A percentile compares a stretch with the other conserved stretches of the same genome.
These are phyloP conservation scores for Drosophila atripex DNA, from an alignment of 2,888 invertebrate genomes.

Conservation along the genomic window DNA sequence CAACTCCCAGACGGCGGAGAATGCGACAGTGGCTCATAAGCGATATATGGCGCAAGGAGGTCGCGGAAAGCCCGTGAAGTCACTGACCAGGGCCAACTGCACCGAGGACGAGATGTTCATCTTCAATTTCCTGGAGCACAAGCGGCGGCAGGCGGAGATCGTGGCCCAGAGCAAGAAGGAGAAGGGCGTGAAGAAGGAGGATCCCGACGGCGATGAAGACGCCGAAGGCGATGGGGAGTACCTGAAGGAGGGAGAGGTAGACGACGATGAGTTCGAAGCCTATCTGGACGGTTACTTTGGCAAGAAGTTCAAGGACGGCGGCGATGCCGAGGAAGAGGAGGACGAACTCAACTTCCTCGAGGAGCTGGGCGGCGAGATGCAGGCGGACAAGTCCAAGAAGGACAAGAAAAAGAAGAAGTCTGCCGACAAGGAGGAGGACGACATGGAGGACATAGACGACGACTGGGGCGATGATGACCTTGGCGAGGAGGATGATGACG, in stretches of 20 bases:
- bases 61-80: conserved; percentile 89
- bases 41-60: conserved; percentile 89
- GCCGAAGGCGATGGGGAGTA: conserved; percentile 83
- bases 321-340: conserved; percentile 84
- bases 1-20: conserved; percentile 82
- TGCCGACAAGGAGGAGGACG: conserved; percentile 80
- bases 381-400: conserved; percentile 60
- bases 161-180: conserved; percentile 62
- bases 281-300: conserved; percentile 84
- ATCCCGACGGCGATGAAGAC: conserved; percentile 84
- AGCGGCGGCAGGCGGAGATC: conserved; percentile 81
- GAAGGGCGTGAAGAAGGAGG: conserved; percentile 76
- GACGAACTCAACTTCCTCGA: conserved; percentile 88
- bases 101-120: conserved; percentile 92
- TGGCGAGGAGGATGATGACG: conserved; percentile 76
- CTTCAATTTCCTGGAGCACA: conserved; percentile 86
- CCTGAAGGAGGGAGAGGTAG: conserved; percentile 89
- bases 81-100: conserved; percentile 88
- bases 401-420: conserved; percentile 71
- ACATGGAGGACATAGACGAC: conserved; percentile 76
- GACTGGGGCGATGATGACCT: conserved; percentile 79
- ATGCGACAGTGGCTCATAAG: conserved; percentile 84
- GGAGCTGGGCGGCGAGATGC: conserved; percentile 86
- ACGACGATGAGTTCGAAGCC: conserved; percentile 85
- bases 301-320: conserved; percentile 85